Conservation (phyloP, 2,888 invertebrate species). For the Drosophila leonis region DNA sequence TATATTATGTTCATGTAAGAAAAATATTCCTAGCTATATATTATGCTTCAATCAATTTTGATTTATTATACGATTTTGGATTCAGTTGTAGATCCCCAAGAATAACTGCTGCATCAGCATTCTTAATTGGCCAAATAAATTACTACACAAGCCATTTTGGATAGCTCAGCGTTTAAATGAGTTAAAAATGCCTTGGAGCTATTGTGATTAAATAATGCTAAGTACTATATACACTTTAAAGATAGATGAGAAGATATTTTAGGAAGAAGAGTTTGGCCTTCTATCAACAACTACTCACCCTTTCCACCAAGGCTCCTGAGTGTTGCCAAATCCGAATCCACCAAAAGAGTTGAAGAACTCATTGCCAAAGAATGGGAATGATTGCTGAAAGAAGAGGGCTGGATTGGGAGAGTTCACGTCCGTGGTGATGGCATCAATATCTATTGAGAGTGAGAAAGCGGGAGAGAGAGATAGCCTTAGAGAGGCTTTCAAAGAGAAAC, state of each 20-base stretch:
- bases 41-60: background rate
- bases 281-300: conserved; percentile 80
- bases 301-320: conserved; percentile 84
- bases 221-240: background rate
- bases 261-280: background rate
- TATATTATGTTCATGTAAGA: background rate
- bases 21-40: background rate
- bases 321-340: conserved; percentile 81
- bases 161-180: background rate
- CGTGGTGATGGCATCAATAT: conserved; percentile 81
- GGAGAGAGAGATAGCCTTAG: background rate
- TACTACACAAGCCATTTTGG: background rate
- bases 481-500: background rate
- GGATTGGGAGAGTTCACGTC: conserved; percentile 77
- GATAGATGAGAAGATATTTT: background rate
- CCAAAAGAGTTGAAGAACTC: conserved; percentile 84
- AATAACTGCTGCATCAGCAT: background rate
- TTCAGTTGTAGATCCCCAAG: background rate
- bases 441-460: conserved; percentile 52
- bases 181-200: background rate
- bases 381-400: conserved; percentile 81
- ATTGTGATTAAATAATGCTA: background rate
- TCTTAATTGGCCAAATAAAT: background rate
- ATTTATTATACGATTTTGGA: background rate
- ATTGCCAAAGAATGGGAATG: conserved; percentile 84